phyloP scores from a whole-genome alignment of 2,888 invertebrate species.

The Spodoptera exigua region DNA sequence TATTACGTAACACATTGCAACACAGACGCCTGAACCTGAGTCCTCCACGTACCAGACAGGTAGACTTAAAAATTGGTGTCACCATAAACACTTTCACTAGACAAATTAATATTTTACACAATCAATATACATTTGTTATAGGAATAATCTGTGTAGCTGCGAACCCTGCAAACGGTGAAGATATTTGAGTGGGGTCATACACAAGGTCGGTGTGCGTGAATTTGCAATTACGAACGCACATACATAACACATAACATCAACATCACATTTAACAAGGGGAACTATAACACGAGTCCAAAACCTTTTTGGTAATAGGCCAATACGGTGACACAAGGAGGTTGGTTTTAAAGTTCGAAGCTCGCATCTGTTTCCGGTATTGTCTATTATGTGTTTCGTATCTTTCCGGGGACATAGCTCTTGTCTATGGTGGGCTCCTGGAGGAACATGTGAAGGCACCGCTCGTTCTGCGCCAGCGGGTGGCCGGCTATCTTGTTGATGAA shows the following conservation, averaged over 20 bases:
- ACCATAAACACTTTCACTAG: constrained; percentile 31
- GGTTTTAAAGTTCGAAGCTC: constrained; percentile 71
- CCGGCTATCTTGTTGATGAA: constrained; percentile 99
- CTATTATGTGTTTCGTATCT: constrained; percentile 98
- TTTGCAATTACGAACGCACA: constrained; percentile 45
- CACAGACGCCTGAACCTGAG: constrained; percentile 28
- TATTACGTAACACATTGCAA: constrained; percentile 41
- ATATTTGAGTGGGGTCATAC: constrained; percentile 22
- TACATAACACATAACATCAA: constrained; percentile 23
- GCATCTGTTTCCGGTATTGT: constrained; percentile 55
- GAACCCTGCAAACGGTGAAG: constrained; percentile 34
- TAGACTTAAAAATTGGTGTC: constrained; percentile 23
- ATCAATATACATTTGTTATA: constrained; percentile 22
- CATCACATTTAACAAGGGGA: constrained; percentile 30
- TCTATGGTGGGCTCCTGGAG: constrained; percentile 99
- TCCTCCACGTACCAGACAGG: constrained; percentile 34
- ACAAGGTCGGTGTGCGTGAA: constrained; percentile 38
- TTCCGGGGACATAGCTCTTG: constrained; percentile 99
- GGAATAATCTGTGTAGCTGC: constrained; percentile 37
- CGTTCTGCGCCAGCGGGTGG: constrained; percentile 99
- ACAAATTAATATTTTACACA: constrained; percentile 32
- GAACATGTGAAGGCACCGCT: constrained; percentile 99
- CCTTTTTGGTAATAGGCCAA: constrained; percentile 55
- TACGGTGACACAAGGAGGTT: constrained; percentile 63
- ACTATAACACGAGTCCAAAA: constrained; percentile 31